Percentiles rank a stretch among this genome's conserved stretches.
These are phyloP conservation scores for Clarias gariepinus DNA, from an alignment of 2,113 vertebrate genomes.

Conservation along the genomic window DNA sequence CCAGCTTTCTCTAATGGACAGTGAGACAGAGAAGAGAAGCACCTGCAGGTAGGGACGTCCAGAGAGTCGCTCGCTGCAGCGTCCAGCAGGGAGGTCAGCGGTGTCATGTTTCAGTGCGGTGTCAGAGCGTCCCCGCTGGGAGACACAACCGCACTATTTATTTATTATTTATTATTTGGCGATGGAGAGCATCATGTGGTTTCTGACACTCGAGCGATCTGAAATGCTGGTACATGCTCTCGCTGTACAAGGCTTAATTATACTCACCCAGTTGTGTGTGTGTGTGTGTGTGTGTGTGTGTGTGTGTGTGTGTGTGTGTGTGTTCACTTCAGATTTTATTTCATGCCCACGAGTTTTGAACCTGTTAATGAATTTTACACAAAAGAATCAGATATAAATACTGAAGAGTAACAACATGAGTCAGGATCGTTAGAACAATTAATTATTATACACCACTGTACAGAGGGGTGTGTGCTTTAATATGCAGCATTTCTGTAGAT, in stretches of 20 bases:
- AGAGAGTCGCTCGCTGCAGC: too few species aligned
- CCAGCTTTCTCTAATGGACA: constrained; percentile 30
- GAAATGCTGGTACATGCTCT: constrained; percentile 46
- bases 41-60: constrained; percentile 25
- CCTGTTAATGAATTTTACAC: too few species aligned
- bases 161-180: background rate
- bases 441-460: too few species aligned
- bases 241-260: constrained; percentile 32
- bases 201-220: constrained; percentile 17
- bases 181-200: constrained; percentile 19
- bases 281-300: too few species aligned
- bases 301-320: too few species aligned
- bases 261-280: constrained; percentile 13
- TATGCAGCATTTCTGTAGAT: too few species aligned
- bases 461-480: too few species aligned
- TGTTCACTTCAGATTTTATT: too few species aligned
- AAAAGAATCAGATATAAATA: too few species aligned
- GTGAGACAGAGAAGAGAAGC: constrained; percentile 43
- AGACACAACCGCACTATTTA: background rate
- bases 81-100: constrained; percentile 14
- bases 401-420: too few species aligned
- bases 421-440: too few species aligned
- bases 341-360: too few species aligned
- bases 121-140: constrained; percentile 4
- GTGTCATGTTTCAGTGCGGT: constrained; percentile 7